These are phyloP conservation scores for Epirrhoe alternata DNA, from an alignment of 2,888 invertebrate genomes.

Conservation along the genomic window DNA sequence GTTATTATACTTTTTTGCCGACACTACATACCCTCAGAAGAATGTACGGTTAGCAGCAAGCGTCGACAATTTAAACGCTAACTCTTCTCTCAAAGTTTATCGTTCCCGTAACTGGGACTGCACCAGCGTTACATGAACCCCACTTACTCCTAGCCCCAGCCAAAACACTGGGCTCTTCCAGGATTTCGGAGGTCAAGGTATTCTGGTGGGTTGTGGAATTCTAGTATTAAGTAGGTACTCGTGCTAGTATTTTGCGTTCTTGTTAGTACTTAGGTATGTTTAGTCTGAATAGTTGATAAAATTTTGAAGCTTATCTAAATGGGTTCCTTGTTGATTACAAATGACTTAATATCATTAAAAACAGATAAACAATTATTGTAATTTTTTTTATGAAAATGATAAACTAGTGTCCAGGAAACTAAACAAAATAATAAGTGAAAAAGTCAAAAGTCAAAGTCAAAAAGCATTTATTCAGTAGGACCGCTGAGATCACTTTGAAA, in stretches of 20 bases:
- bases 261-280: constrained; percentile 66
- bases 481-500: too few species aligned
- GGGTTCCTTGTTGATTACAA: constrained; percentile 17
- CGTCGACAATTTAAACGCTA: constrained; percentile 82
- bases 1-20: constrained; percentile 50
- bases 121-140: constrained; percentile 59
- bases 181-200: constrained; percentile 31
- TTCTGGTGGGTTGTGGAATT: constrained; percentile 71
- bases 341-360: background rate
- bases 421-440: too few species aligned
- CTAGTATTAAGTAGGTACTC: constrained; percentile 73
- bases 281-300: constrained; percentile 62
- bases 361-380: background rate
- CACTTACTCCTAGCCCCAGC: constrained; percentile 44
- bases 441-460: too few species aligned
- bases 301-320: constrained; percentile 59
- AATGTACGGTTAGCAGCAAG: constrained; percentile 78
- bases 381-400: too few species aligned
- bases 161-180: constrained; percentile 47
- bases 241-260: constrained; percentile 69
- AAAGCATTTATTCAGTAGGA: too few species aligned
- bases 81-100: constrained; percentile 82
- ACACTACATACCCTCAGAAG: constrained; percentile 62
- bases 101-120: constrained; percentile 76
- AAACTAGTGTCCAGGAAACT: too few species aligned